Percentiles rank a stretch among this genome's conserved stretches.
Evolutionary conservation across 2,797 vertebrate species (phyloP).

Genomic region (Mormyrops attenuatus): DNA sequence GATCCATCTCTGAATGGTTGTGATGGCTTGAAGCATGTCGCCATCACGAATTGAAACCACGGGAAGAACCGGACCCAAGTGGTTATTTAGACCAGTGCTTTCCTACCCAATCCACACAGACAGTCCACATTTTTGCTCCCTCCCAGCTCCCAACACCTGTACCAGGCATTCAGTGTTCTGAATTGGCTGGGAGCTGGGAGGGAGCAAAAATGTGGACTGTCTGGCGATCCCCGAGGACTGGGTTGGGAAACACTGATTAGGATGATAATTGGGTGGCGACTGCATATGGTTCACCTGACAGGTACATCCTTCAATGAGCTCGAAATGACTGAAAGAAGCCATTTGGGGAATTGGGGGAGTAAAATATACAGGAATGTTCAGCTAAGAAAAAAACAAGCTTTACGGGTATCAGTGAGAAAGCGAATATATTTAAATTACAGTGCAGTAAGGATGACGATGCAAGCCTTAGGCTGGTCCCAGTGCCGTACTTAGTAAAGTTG

Average conservation of each 20-base stretch:
- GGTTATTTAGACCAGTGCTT: conserved; percentile 54
- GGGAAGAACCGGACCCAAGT: conserved; percentile 51
- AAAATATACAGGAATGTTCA: background rate
- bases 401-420: background rate
- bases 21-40: conserved; percentile 51
- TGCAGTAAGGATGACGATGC: background rate
- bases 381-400: background rate
- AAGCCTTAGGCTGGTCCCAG: background rate
- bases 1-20: conserved; percentile 52
- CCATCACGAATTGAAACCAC: conserved; percentile 61
- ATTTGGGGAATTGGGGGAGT: background rate
- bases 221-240: background rate
- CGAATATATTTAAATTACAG: background rate
- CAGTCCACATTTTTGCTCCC: background rate
- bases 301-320: conserved; percentile 49
- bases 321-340: conserved; percentile 38
- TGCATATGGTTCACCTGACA: conserved; percentile 54
- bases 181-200: background rate
- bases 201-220: background rate
- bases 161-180: background rate
- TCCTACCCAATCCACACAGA: background rate
- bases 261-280: conserved; percentile 57
- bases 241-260: background rate
- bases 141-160: background rate
- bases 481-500: background rate